Conservation (phyloP, 2,797 vertebrate species). For the Ceryle rudis region DNA sequence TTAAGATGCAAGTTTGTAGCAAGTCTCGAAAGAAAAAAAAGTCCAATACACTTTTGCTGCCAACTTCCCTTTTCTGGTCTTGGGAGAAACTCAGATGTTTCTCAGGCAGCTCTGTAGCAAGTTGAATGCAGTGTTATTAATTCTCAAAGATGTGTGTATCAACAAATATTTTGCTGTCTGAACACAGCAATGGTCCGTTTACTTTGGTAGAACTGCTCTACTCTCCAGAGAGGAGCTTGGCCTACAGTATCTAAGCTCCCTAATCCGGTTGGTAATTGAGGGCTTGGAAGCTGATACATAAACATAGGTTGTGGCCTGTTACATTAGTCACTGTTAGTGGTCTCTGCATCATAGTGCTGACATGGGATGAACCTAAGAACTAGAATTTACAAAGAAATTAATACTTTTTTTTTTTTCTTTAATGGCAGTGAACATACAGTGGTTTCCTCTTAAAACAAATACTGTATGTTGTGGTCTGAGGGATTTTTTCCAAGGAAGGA, state of each 20-base stretch:
- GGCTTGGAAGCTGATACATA: not conserved
- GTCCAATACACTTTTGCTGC: not conserved
- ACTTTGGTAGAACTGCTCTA: not conserved
- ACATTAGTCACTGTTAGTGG: not conserved
- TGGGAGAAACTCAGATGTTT: conserved; percentile 2
- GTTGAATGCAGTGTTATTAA: not conserved
- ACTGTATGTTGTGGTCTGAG: not conserved
- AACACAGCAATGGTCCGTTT: not conserved
- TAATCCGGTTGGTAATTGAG: not conserved
- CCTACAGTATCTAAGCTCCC: not conserved
- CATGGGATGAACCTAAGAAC: not conserved
- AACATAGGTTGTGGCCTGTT: not conserved
- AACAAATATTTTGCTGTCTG: conserved; percentile 14
- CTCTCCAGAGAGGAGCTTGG: not conserved
- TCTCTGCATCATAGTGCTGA: not conserved
- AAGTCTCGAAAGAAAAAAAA: not conserved
- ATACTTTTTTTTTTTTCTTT: not conserved
- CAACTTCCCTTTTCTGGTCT: not conserved
- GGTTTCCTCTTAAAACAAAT: conserved; percentile 35
- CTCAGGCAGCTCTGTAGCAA: not conserved
- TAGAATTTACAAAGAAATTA: not conserved
- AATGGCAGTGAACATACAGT: not conserved
- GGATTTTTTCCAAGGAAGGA: conserved; percentile 35
- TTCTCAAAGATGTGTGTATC: not conserved
- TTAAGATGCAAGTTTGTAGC: not conserved